A percentile compares a stretch with the other conserved stretches of the same genome.
Conservation (phyloP, 2,113 vertebrate species). For the Microtus pennsylvanicus region DNA sequence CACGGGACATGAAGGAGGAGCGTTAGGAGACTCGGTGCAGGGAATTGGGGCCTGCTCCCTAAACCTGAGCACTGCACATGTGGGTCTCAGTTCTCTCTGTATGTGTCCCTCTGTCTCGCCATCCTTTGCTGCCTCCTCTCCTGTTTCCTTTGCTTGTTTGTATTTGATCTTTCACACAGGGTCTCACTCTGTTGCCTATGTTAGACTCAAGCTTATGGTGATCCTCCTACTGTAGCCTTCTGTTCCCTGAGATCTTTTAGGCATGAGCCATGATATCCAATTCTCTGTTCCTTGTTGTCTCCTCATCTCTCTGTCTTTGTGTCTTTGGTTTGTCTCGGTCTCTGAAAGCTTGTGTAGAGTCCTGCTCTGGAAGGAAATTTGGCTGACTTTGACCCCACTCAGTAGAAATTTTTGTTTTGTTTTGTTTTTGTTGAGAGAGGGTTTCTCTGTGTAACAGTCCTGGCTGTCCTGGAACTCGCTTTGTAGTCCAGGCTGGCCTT, state of each 20-base stretch:
- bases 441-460: no score
- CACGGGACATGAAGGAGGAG: not conserved
- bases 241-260: not conserved
- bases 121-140: not conserved
- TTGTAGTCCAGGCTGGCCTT: no score
- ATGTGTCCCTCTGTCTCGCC: not conserved
- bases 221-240: not conserved
- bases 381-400: not conserved
- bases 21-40: not conserved
- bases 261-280: not conserved
- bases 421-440: no score
- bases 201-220: no score
- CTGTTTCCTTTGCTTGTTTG: not conserved
- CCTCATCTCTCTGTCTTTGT: not conserved
- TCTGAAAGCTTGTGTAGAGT: not conserved
- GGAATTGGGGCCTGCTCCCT: not conserved
- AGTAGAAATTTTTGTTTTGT: not conserved
- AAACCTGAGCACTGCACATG: not conserved
- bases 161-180: not conserved
- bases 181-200: not conserved
- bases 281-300: not conserved
- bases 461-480: no score
- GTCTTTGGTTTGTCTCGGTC: not conserved
- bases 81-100: not conserved
- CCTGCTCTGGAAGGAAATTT: not conserved